phyloP scores from a whole-genome alignment of 2,797 vertebrate genomes.

The Carduelis carduelis region DNA sequence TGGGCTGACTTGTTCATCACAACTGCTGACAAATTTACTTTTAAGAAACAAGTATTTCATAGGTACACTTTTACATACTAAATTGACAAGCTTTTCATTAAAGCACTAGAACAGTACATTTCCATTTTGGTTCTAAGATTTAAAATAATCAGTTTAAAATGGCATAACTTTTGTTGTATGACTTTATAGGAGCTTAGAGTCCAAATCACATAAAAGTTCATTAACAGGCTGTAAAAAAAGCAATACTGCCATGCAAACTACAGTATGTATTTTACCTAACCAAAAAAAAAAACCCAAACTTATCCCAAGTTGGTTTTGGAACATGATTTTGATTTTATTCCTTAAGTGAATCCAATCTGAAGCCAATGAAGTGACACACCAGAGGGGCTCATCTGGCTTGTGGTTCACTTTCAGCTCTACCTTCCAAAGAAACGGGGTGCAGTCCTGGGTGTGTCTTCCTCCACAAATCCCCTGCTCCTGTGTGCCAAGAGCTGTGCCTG shows the following conservation, averaged over 20 bases:
- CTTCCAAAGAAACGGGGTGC: neutral
- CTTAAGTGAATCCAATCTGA: neutral
- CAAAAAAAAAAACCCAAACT: no score
- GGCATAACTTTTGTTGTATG: neutral
- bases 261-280: neutral
- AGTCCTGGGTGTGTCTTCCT: neutral
- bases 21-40: neutral
- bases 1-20: neutral
- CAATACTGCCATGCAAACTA: neutral
- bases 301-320: neutral
- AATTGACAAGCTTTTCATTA: neutral
- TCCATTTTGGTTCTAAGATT: neutral
- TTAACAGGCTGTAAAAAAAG: neutral
- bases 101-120: neutral
- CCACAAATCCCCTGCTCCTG: neutral
- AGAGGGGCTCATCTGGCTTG: neutral
- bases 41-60: neutral
- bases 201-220: fast-evolving
- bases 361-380: neutral
- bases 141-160: neutral
- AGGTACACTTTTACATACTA: neutral
- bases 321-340: neutral
- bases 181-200: neutral
- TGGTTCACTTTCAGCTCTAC: neutral
- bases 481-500: neutral